phyloP scores from a whole-genome alignment of 1,140 invertebrate species.

The Heterodera carotae region DNA sequence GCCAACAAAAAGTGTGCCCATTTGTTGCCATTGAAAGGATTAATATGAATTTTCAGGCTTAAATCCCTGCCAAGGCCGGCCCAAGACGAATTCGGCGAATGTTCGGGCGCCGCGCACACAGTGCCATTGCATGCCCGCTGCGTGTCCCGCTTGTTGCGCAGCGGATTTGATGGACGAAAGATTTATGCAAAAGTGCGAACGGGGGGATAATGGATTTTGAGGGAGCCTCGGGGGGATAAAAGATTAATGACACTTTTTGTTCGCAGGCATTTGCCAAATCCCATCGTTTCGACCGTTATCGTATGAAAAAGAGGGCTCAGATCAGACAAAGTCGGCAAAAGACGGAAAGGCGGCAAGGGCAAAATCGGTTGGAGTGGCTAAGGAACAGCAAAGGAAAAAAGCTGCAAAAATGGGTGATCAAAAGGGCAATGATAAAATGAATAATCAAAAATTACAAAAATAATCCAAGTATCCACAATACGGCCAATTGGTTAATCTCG shows the following conservation, averaged over 20 bases:
- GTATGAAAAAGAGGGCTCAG: constrained; percentile 8
- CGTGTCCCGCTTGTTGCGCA: constrained; percentile 20
- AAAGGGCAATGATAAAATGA: background rate
- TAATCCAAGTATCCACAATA: too few species aligned
- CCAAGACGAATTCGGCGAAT: constrained; percentile 32
- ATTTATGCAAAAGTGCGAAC: background rate
- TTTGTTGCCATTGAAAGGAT: background rate
- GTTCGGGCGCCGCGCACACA: constrained; percentile 1
- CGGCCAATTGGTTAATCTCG: too few species aligned
- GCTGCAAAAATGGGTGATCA: background rate
- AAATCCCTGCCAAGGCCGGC: constrained; percentile 37
- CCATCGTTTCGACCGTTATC: constrained; percentile 2
- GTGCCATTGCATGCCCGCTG: constrained; percentile 39
- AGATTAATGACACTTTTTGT: too few species aligned
- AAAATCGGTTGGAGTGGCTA: background rate
- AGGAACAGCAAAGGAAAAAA: background rate
- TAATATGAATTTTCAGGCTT: constrained; percentile 6
- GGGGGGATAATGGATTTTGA: background rate
- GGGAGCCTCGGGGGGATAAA: background rate
- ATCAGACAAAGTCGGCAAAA: background rate
- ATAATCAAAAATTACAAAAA: background rate
- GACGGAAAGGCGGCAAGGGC: too few species aligned
- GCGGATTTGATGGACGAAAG: constrained; percentile 1
- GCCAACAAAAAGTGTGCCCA: constrained; percentile 6
- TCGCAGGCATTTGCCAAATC: background rate